Percentiles rank a stretch among this genome's conserved stretches.
phyloP scores from a whole-genome alignment of 1,140 invertebrate species.

The Telenomus remus region DNA sequence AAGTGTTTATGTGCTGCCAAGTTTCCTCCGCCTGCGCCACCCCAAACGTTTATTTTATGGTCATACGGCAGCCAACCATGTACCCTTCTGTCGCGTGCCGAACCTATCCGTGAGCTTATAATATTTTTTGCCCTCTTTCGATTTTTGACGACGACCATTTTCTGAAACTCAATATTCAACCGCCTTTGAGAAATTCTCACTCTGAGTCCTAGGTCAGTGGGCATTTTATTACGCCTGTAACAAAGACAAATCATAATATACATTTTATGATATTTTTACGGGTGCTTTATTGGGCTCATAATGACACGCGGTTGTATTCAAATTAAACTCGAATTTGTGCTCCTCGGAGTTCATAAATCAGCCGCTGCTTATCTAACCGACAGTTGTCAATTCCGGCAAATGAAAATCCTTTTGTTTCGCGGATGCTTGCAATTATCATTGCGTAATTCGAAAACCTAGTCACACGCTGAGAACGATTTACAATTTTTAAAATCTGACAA shows the following conservation, averaged over 20 bases:
- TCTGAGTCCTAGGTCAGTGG: constrained; percentile 31
- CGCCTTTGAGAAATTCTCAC: neutral
- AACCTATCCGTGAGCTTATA: constrained; percentile 61
- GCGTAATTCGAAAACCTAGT: neutral
- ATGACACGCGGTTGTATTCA: constrained; percentile 29
- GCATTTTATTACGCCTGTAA: constrained; percentile 34
- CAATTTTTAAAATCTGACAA: too few species aligned
- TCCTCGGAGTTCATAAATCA: constrained; percentile 31
- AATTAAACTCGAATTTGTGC: constrained; percentile 41
- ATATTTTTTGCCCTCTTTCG: constrained; percentile 34
- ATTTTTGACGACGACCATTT: constrained; percentile 31
- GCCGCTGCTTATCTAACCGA: constrained; percentile 13
- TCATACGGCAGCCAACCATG: constrained; percentile 70
- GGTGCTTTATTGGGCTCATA: constrained; percentile 48
- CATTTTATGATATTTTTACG: constrained; percentile 23
- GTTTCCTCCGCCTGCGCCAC: constrained; percentile 71
- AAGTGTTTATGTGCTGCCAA: constrained; percentile 75
- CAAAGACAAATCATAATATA: constrained; percentile 31
- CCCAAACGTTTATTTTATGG: constrained; percentile 76
- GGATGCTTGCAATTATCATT: neutral
- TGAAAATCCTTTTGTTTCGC: too few species aligned
- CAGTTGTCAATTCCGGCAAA: too few species aligned
- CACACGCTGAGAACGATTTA: too few species aligned
- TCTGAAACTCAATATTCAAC: constrained; percentile 27
- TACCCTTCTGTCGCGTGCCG: constrained; percentile 74